phyloP scores from a whole-genome alignment of 2,797 vertebrate species.

The Toxotes lorentzi region DNA sequence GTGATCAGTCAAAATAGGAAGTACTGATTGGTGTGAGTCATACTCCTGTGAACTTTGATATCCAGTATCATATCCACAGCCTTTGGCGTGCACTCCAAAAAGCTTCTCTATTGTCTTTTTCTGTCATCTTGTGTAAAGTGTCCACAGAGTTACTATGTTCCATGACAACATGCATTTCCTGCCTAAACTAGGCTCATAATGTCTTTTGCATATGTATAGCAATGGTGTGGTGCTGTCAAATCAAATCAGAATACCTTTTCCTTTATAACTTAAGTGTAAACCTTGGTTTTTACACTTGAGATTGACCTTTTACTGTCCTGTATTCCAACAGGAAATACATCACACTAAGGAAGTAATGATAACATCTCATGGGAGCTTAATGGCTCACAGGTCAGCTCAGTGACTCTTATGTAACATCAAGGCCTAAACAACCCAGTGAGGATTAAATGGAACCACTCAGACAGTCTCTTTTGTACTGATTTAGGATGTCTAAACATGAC shows the following conservation, averaged over 20 bases:
- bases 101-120: too few species aligned
- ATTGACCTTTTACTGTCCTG: neutral
- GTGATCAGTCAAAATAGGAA: too few species aligned
- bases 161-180: neutral
- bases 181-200: neutral
- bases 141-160: neutral
- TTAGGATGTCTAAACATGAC: slow-evolving; percentile 4
- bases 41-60: too few species aligned
- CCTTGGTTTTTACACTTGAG: neutral
- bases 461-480: neutral
- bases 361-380: neutral
- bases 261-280: neutral
- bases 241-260: neutral
- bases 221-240: too few species aligned
- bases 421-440: neutral
- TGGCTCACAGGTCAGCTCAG: neutral
- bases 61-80: too few species aligned
- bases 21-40: too few species aligned
- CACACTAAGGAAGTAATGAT: neutral
- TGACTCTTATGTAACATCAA: slow-evolving; percentile 13
- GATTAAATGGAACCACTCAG: neutral
- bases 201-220: too few species aligned
- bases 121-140: neutral
- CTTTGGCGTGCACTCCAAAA: too few species aligned
- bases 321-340: neutral